Base-by-base conservation (phyloP, 2,888 invertebrate genomes). In the Dicycla oo region DNA sequence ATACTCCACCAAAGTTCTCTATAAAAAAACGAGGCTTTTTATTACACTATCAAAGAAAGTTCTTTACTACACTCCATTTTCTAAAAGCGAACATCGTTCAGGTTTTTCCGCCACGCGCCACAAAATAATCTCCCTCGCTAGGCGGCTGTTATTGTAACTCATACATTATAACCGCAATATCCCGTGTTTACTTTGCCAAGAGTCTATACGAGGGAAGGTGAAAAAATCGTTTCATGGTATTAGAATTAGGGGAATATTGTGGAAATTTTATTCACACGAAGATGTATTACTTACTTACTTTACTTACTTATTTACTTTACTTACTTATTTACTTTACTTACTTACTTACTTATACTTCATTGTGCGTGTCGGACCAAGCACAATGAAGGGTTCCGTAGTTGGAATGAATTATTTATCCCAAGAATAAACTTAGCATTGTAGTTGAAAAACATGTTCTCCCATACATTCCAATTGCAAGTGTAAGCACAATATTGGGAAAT, bases 161-260 rank as follows among this genome's bases (percentile, higher is more conserved):
- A 71, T 73, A 76, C 68, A 69, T 76, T 80, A 80, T 77, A 72
- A 58, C 61, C 57, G 64, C 61, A 80, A 83, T 81, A 74, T 82
- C 56, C 70, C 26, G 67, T 73, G 73, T 80, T 83, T 76, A 69
- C 61, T 26, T 79, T 69, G 53, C 56, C 1, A 65, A 65, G 64
- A 80, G 65, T 78, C 77, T 78, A 63, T 81, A 53, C 51, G 66
- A 53, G n/a, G 61, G 20, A 38, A 62, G 69, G 67, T 54, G 40
- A 76, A 79, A 81, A 76, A 79, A 79, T 61, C 51, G 54, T 67
- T 79, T 43, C 51, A 23, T 43, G 10, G 18, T 67, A 45, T 40
- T 66, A 62, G 38, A 69, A 60, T 51, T 49, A 68, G 18, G 43
- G 1, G 34, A 61, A 70, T 61, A 57, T 68, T 68, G 63, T 53